These are phyloP conservation scores for Sinocyclocheilus grahami DNA, from an alignment of 2,113 vertebrate species.

Conservation along the genomic window DNA sequence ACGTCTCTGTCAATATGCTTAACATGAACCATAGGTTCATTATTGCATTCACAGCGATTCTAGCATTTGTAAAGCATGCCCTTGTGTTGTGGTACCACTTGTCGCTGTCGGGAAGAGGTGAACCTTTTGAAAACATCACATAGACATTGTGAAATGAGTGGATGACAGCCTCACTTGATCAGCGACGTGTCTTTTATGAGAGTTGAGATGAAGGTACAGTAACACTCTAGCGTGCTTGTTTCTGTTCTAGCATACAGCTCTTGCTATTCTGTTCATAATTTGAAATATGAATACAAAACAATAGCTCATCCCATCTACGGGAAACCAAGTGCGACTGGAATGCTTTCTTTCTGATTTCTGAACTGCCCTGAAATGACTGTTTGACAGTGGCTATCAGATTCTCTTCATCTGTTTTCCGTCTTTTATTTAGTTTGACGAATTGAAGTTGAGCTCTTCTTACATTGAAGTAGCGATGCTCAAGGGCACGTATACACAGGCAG, in stretches of 20 bases:
- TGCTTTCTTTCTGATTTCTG: neutral
- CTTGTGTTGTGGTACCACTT: constrained; percentile 16
- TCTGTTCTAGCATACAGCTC: neutral
- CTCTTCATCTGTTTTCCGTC: neutral
- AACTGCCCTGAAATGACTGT: neutral
- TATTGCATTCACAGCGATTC: neutral
- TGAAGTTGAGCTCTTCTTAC: neutral
- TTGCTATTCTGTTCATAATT: neutral
- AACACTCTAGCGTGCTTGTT: neutral
- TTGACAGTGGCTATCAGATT: neutral
- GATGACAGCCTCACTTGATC: constrained; percentile 3
- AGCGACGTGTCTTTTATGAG: neutral
- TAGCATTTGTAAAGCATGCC: neutral
- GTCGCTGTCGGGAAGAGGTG: neutral
- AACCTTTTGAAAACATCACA: constrained; percentile 13
- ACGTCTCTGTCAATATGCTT: constrained; percentile 16
- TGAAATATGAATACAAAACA: neutral
- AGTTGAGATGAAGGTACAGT: neutral
- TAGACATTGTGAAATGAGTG: constrained; percentile 15
- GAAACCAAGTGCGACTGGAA: neutral
- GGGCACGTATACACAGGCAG: neutral
- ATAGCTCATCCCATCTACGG: neutral
- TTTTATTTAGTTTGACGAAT: neutral
- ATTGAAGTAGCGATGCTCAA: neutral
- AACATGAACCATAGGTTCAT: neutral